Evolutionary conservation across 2,888 invertebrate species (phyloP).

Genomic region (Cantharis nigra): DNA sequence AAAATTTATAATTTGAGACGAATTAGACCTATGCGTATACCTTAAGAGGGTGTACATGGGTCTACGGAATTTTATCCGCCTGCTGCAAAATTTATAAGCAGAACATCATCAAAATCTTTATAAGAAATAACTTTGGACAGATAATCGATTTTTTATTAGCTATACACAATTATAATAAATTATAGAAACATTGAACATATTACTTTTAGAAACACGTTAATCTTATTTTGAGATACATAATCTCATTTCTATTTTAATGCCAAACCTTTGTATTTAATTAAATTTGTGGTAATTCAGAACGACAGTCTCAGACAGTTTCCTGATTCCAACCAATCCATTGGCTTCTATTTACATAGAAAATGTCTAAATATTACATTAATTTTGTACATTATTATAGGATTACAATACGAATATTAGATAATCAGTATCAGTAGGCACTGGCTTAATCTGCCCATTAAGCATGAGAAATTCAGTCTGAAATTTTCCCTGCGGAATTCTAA

Average conservation of each 20-base stretch:
- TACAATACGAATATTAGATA: no score
- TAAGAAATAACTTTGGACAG: neutral
- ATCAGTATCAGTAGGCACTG: no score
- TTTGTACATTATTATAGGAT: no score
- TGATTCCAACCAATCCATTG: neutral
- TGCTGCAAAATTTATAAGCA: neutral
- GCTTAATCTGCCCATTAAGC: neutral
- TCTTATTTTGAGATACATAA: neutral
- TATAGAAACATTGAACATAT: neutral
- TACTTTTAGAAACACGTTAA: neutral
- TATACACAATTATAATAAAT: neutral
- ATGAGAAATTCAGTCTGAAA: neutral
- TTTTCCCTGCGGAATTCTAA: neutral
- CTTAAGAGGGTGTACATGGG: neutral
- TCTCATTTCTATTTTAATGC: neutral
- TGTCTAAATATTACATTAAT: neutral
- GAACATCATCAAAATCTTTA: neutral
- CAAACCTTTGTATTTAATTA: neutral
- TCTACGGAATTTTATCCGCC: neutral
- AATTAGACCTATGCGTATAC: neutral
- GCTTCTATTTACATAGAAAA: neutral
- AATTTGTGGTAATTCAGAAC: neutral
- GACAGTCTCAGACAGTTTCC: neutral
- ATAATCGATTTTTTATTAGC: neutral
- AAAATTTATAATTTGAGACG: neutral